Evolutionary conservation across 92 coral and sea anemone species (phyloP), one percentile per base, ranked within the genome.

Genomic region (Pocillopora meandrina): DNA sequence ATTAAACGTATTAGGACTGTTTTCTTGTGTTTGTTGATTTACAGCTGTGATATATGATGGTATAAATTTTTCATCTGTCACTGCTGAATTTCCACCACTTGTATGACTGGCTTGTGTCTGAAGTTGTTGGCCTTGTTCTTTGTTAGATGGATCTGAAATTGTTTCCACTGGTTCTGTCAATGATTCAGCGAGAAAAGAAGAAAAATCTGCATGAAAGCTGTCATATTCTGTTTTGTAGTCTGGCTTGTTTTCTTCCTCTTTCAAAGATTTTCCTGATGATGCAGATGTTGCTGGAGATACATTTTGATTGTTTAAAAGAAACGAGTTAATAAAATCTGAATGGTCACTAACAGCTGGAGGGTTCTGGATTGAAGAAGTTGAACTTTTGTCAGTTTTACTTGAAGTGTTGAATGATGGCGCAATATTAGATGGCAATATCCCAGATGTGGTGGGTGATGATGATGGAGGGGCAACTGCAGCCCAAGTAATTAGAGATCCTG

Each of bases 401-500:
- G 72, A 12, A 64, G 18, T 31, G 72, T 35, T 56, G 52, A 74
- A 13, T 9, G 72, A 70, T 70, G 88, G 55, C 34, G 26, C 76
- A 77, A 72, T 10, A 18, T 82, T 23, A 8, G 79, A 16, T 33
- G 83, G 33, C 7, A 78, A 17, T 5, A 36, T 26, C 18, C 58
- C 42, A 52, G 36, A n/a, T 63, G 55, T 63, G 21, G 73, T 52
- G 65, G 85, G 23, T 61, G 81, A 65, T 10, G 87, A 57, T 71
- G 90, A 71, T 56, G 86, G 72, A 3, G 87, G 23, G 33, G 88
- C 91, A 71, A 93, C 83, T 74, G 97, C 90, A 59, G 99, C 99
- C 99, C 99, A 96, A 2, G 98, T 88, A 20, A 96, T 92, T 6
- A 91, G 79, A 12, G 95, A 88, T n/a, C 80, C 86, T 58, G 86